Evolutionary conservation across 2,797 vertebrate species (phyloP).

Genomic region (Rhabdophis nuchalis): DNA sequence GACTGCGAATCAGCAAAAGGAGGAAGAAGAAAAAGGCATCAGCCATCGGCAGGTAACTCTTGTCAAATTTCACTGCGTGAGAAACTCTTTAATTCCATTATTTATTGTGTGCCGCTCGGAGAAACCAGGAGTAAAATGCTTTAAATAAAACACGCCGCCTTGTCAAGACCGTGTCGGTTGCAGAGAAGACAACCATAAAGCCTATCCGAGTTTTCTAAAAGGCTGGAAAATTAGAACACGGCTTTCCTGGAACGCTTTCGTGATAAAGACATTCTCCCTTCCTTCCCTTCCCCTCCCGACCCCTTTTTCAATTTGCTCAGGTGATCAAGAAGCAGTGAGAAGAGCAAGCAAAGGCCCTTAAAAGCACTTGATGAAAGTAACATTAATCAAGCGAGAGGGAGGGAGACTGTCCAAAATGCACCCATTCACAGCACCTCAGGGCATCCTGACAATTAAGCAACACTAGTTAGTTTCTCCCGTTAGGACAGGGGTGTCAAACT

Average conservation of each 20-base stretch:
- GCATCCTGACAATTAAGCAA: background rate
- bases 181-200: background rate
- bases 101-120: background rate
- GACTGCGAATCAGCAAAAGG: background rate
- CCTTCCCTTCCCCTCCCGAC: background rate
- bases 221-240: background rate
- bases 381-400: background rate
- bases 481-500: background rate
- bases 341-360: background rate
- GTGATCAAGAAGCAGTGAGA: background rate
- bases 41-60: background rate
- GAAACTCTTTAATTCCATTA: background rate
- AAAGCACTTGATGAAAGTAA: background rate
- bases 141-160: background rate
- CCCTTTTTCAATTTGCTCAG: background rate
- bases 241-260: background rate
- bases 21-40: background rate
- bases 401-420: background rate
- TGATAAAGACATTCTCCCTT: background rate
- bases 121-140: background rate
- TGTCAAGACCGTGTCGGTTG: background rate
- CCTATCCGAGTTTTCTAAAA: background rate
- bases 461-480: background rate
- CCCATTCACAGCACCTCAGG: background rate
- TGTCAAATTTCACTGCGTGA: background rate